These are phyloP conservation scores for Onychomys arenicola DNA, from an alignment of 2,797 vertebrate genomes.

Conservation along the genomic window DNA sequence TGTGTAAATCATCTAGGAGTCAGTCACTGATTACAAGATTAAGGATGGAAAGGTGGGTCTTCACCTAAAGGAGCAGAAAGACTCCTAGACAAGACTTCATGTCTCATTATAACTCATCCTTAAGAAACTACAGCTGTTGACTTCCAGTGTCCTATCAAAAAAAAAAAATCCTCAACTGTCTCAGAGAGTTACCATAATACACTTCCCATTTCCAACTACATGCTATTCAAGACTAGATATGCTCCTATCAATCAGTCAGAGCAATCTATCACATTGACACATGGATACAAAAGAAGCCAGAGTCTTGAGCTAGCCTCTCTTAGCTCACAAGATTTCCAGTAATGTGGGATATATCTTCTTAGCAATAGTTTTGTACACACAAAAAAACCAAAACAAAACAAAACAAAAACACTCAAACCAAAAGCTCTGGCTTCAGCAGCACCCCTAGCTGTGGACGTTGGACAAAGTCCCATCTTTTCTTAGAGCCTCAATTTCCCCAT, in stretches of 20 bases:
- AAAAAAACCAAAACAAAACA: no score
- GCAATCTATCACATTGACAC: background rate
- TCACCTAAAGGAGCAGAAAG: background rate
- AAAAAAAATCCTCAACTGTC: background rate
- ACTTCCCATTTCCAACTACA: background rate
- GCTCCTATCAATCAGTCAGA: background rate
- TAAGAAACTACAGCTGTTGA: conserved; percentile 3
- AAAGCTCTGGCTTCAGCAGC: background rate
- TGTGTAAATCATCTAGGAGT: background rate
- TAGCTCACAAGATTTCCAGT: background rate
- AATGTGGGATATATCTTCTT: background rate
- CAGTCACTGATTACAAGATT: background rate
- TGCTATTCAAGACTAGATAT: background rate
- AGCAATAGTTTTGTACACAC: background rate
- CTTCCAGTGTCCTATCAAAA: conserved; percentile 21
- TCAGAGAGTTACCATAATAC: background rate
- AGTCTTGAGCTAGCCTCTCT: background rate
- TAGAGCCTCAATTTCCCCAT: background rate
- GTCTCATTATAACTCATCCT: background rate
- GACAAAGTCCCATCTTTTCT: background rate
- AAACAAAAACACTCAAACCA: background rate
- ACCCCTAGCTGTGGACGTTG: accelerated
- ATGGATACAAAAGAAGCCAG: background rate
- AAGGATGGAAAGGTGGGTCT: background rate
- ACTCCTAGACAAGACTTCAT: background rate